Percentiles rank a stretch among this genome's conserved stretches.
Evolutionary conservation across 2,113 vertebrate genomes (phyloP).

Genomic region (Propithecus coquereli): DNA sequence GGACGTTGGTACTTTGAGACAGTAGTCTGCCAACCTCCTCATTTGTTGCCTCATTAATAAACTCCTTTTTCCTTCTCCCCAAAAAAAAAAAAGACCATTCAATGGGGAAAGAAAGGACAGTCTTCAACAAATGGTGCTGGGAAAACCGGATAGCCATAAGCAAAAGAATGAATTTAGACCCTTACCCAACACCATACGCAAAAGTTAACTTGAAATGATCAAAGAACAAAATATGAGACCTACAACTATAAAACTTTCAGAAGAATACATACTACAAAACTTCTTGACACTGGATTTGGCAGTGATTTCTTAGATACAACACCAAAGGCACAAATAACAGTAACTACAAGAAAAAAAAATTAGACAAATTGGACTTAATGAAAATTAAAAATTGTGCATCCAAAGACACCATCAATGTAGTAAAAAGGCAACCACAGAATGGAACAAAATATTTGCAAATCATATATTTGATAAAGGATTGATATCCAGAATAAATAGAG

Average conservation of each 20-base stretch:
- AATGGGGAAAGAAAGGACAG: not conserved
- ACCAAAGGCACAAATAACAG: not conserved
- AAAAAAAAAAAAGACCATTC: too few species aligned
- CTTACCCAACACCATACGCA: not conserved
- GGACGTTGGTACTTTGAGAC: too few species aligned
- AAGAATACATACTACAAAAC: not conserved
- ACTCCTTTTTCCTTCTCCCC: too few species aligned
- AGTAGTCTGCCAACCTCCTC: too few species aligned
- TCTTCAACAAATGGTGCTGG: not conserved
- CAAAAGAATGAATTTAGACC: not conserved
- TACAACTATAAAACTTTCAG: not conserved
- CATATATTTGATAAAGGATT: too few species aligned
- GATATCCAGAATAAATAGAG: too few species aligned
- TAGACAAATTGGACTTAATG: not conserved
- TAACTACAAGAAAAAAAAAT: not conserved
- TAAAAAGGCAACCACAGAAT: not conserved
- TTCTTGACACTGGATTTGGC: not conserved
- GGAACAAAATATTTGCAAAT: not conserved
- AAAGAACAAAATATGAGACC: not conserved
- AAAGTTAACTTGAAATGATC: not conserved
- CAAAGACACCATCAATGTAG: not conserved
- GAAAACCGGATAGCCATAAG: not conserved
- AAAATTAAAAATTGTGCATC: not conserved
- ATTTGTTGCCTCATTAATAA: too few species aligned
- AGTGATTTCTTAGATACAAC: not conserved